Evolutionary conservation across 2,888 invertebrate genomes (phyloP).

Genomic region (Campopleginae sp.): DNA sequence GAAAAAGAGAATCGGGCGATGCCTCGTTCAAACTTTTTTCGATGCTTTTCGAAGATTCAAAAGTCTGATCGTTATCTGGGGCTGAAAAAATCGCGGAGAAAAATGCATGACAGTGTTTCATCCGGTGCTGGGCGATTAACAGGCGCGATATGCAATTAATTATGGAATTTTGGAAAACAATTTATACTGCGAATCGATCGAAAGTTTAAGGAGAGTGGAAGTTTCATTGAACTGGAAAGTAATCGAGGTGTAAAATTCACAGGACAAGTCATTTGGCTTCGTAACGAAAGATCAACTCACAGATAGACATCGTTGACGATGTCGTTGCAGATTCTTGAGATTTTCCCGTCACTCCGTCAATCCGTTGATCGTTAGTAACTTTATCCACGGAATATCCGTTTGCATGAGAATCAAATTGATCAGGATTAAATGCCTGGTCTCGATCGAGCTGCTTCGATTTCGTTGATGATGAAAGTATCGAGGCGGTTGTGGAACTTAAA

Average conservation of each 20-base stretch:
- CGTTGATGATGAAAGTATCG: constrained; percentile 34
- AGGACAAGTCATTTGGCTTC: constrained; percentile 15
- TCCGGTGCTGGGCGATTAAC: background rate
- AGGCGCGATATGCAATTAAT: background rate
- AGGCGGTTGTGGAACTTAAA: constrained; percentile 51
- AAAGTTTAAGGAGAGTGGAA: background rate
- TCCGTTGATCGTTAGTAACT: constrained; percentile 30
- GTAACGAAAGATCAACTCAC: constrained; percentile 32
- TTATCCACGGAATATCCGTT: constrained; percentile 12
- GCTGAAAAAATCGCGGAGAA: background rate
- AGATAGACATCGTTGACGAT: constrained; percentile 18
- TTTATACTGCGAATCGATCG: background rate
- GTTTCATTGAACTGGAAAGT: background rate
- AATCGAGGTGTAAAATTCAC: constrained; percentile 30
- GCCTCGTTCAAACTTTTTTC: constrained; percentile 43
- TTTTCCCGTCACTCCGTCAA: constrained; percentile 32
- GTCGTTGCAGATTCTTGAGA: constrained; percentile 3
- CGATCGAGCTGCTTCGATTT: constrained; percentile 35
- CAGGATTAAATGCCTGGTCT: background rate
- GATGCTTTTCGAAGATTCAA: constrained; percentile 26
- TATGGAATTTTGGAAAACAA: background rate
- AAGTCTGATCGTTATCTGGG: constrained; percentile 38
- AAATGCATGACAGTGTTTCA: background rate
- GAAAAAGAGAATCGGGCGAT: constrained; percentile 23
- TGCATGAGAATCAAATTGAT: constrained; percentile 40